Base-by-base conservation (phyloP, 2,888 invertebrate species). In the Nemotelus nigrinus region DNA sequence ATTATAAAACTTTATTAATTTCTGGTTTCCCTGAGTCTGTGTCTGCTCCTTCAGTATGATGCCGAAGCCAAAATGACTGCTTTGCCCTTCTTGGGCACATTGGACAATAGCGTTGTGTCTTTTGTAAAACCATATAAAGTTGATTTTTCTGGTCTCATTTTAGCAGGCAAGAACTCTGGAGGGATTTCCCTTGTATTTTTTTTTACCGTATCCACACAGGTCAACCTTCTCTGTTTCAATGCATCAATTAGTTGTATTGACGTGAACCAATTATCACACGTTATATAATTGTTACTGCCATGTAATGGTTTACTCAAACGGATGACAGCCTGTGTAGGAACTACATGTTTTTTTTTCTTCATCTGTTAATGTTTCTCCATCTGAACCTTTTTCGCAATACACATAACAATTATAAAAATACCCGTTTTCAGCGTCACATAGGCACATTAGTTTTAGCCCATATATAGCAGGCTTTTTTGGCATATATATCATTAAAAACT, bases 61-160 rank as follows among this genome's bases (percentile, higher is more conserved):
- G 82, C 79, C 41, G 80, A 82, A 41, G 81, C 25, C n/a, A 83
- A 65, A 39, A 80, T 71, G 8, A 82, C 81, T 47, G 77, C 47
- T 79, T 80, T 81, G 43, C 79, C 81, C 44, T 65, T 77, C 68
- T 80, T 80, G 6, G 82, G 81, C 10, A 80, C 79, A 77, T 80
- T 81, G 1, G 81, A 83, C 4, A 81, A 79, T 10, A 82, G 71
- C 7, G 81, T 81, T n/a, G 47, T 81, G 47, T 81, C 77, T 63
- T 81, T 74, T 64, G 80, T 80, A 76, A 80, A 81, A 5, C 82
- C 80, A 78, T 82, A 82, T 8, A 81, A 44, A n/a, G 80, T 77
- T 43, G 79, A 71, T 48, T 64, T 70, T 25, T 76, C 77, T 50
- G 43, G 60, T 70, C 81, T 78, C 10, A 74, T 67, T 65, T 79